Evolutionary conservation across 2,888 invertebrate genomes (phyloP), one percentile per base, ranked within the genome.

Genomic region (Punctoribates punctum): DNA sequence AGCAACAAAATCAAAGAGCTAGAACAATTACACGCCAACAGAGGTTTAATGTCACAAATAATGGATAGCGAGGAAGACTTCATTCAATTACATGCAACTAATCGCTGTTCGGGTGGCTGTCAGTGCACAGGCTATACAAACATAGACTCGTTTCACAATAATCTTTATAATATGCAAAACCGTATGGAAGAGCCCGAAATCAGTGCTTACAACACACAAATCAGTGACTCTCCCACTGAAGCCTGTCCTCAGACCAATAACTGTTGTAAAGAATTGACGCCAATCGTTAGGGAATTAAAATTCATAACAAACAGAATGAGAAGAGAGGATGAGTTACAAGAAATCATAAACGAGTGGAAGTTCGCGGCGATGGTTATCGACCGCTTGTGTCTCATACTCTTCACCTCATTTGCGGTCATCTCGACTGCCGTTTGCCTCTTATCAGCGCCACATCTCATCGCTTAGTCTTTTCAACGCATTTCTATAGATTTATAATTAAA

Each of bases 321-420:
- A 85, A 92, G 92, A 86, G 94, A 95, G 85, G 96, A 97, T 87
- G 92, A 94, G 86, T 91, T 93, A 83, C 90, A 91, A 86, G 94
- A 93, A 86, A 89, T 95, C 85, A 91, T 94, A 86, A 93, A 84
- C 4, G 96, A 97, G 85, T 96, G 96, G 96, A 96, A 95, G 85
- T 96, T 96, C 85, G 96, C 96, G 77, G 96, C 96, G 80, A 95
- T 96, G 94, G 97, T 96, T 84, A 94, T 97, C 84, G 96, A 97
- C 87, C 90, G 94, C 89, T 90, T 96, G 86, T 96, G 96, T 87
- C 89, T 97, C 86, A 92, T 94, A 86, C 90, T 95, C 84, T 97
- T 96, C 88, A 93, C 94, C 79, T 87, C 94, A 85, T 95, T 95
- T 88, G 94, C 94, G 83, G 89, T 94, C 85, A 90, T 94, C 84